Evolutionary conservation across 2,888 invertebrate genomes (phyloP).

Genomic region (Andrena fulva): DNA sequence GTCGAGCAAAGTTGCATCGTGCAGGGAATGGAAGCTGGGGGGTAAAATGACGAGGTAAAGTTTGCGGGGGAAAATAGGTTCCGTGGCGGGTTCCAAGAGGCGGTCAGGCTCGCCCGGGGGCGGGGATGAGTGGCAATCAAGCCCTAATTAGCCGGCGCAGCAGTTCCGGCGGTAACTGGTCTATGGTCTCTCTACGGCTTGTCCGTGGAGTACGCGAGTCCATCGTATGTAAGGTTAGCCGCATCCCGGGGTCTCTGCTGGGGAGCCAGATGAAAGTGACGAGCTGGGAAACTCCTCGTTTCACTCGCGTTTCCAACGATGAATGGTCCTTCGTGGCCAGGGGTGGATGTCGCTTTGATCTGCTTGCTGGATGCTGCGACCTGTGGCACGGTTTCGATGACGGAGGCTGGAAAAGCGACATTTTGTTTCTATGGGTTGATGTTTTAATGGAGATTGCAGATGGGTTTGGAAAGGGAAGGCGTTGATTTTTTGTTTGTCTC

Average conservation of each 20-base stretch:
- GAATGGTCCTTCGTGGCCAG: neutral
- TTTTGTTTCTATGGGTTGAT: neutral
- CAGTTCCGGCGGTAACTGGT: conserved; percentile 67
- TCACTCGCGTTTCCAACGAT: conserved; percentile 3
- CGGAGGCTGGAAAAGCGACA: neutral
- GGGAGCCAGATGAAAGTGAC: conserved; percentile 16
- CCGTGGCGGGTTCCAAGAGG: conserved; percentile 22
- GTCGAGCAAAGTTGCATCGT: neutral
- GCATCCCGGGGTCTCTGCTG: neutral
- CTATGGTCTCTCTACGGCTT: conserved; percentile 47
- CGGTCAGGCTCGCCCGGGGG: conserved; percentile 36
- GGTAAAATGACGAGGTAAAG: conserved; percentile 15
- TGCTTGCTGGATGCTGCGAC: neutral
- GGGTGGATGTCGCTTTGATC: neutral
- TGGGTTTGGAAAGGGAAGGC: no score
- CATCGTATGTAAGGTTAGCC: conserved; percentile 30
- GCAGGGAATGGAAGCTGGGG: conserved; percentile 15
- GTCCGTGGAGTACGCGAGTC: conserved; percentile 45
- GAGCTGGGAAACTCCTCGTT: conserved; percentile 30
- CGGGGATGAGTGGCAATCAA: conserved; percentile 77
- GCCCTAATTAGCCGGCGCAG: conserved; percentile 80
- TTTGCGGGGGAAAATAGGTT: conserved; percentile 36
- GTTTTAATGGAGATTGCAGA: neutral
- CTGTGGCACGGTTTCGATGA: neutral
- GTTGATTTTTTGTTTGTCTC: neutral